phyloP scores from a whole-genome alignment of 2,113 vertebrate genomes.

The Cinclus cinclus region DNA sequence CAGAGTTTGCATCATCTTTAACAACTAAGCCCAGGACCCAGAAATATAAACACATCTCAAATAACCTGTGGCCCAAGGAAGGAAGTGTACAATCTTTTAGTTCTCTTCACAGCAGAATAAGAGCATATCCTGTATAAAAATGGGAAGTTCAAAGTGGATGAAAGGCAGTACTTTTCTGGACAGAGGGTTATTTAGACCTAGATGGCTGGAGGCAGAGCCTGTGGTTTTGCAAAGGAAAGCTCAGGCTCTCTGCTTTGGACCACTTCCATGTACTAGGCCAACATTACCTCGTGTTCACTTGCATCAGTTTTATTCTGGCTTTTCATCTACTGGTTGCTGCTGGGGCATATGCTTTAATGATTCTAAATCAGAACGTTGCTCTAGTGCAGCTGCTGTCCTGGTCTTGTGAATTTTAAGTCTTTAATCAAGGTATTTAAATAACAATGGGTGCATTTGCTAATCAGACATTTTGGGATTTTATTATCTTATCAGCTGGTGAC shows the following conservation, averaged over 20 bases:
- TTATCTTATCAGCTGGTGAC: background rate
- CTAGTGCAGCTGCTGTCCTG: background rate
- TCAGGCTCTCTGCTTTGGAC: background rate
- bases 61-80: background rate
- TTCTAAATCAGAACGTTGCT: background rate
- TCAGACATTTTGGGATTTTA: background rate
- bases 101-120: background rate
- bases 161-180: background rate
- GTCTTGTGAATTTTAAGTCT: background rate
- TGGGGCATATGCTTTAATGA: background rate
- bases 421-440: background rate
- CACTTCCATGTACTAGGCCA: background rate
- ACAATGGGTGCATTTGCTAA: background rate
- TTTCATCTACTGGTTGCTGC: background rate
- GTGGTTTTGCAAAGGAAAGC: background rate
- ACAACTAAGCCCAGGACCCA: background rate
- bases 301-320: background rate
- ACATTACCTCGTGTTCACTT: background rate
- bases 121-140: background rate
- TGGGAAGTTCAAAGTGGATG: background rate
- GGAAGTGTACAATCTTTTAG: background rate
- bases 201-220: background rate
- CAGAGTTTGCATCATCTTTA: background rate
- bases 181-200: background rate
- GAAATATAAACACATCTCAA: background rate